These are phyloP conservation scores for Caiman crocodilus DNA, from an alignment of 2,797 vertebrate genomes.

Conservation along the genomic window DNA sequence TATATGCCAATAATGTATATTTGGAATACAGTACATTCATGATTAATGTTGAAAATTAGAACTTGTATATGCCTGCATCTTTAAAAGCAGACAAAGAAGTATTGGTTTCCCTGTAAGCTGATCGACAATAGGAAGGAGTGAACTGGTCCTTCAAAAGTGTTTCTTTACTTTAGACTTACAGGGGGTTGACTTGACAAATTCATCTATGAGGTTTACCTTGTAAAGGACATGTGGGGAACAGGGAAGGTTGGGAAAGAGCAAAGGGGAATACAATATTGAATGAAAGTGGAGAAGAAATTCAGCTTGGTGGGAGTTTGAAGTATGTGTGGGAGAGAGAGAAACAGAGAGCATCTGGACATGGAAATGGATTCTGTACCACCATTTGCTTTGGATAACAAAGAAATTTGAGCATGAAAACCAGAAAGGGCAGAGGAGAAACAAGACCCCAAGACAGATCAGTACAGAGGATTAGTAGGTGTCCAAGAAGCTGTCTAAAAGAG, in stretches of 20 bases:
- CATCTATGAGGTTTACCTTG: neutral
- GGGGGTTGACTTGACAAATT: neutral
- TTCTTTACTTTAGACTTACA: neutral
- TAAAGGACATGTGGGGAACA: neutral
- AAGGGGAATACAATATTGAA: neutral
- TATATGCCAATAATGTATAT: neutral
- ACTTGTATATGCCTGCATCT: neutral
- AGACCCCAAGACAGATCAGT: neutral
- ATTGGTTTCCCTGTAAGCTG: neutral
- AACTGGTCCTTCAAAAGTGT: neutral
- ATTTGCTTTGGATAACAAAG: neutral
- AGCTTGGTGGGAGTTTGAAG: neutral
- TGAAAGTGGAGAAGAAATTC: neutral
- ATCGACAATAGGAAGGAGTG: neutral
- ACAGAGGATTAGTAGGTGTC: neutral
- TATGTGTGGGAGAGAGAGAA: neutral
- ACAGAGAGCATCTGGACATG: neutral
- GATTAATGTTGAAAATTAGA: neutral
- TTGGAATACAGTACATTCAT: slow-evolving; percentile 3
- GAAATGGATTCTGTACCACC: neutral
- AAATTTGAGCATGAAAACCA: neutral
- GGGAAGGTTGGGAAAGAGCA: neutral
- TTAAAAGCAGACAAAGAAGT: neutral
- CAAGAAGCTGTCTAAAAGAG: neutral
- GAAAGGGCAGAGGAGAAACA: neutral